Evolutionary conservation across 2,797 vertebrate genomes (phyloP), one percentile per base, ranked within the genome.

Genomic region (Pseudomugil tenellus): DNA sequence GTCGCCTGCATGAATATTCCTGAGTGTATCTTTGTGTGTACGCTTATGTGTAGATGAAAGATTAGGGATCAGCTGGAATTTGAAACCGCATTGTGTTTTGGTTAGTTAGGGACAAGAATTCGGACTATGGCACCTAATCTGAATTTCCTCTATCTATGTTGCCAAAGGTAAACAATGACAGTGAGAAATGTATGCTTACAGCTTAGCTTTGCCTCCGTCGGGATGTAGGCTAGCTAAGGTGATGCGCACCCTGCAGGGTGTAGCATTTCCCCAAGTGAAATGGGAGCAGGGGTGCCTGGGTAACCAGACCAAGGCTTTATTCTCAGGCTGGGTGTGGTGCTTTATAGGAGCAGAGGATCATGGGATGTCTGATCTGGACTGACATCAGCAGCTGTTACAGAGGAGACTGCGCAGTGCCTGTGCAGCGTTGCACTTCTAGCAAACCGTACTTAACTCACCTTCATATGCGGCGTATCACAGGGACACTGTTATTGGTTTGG

Each of bases 251-350:
- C 87, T 82, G 83, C 81, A 74, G 78, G 87, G 88, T 90, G 83
- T 92, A 83, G 76, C 76, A 31, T 93, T 91, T 89, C 89, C 63
- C 67, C 26, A 21, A 43, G 74, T 89, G 92, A 90, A 90, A 89
- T 21, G 46, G 80, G 81, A 91, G 88, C 84, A 89, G 80, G 63
- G 79, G 67, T 79, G 81, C 77, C 79, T 60, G 72, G 79, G 88
- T 89, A 92, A 91, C 84, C 62, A 82, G 78, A 92, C 80, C 78
- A 51, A 83, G 74, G 88, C 85, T 89, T 91, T 92, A 90, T 92
- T 89, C 83, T 81, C 77, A 63, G 56, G 56, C 65, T 87, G 89
- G 89, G 91, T 75, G 90, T 88, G 90, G 90, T 65, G 68, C 81
- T 77, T 55, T n/a, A n/a, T n/a, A 48, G 78, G 84, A 90, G 87